phyloP scores from a whole-genome alignment of 2,797 vertebrate species.

The Micrastur ruficollis region DNA sequence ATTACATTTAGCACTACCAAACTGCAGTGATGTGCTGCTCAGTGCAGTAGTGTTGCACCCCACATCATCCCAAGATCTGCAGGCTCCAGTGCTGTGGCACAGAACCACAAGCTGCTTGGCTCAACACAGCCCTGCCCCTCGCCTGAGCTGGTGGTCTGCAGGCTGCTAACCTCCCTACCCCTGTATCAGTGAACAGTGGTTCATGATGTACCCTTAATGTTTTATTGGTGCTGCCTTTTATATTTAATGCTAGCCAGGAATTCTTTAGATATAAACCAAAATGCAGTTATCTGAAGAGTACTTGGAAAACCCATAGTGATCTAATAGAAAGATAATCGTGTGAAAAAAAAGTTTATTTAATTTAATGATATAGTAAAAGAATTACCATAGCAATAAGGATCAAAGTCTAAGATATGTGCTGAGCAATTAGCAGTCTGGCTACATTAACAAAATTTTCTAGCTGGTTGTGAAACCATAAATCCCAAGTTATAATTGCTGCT shows the following conservation, averaged over 20 bases:
- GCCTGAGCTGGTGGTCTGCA: not conserved
- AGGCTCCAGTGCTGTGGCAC: not conserved
- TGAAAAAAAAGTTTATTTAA: not conserved
- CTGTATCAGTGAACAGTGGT: not conserved
- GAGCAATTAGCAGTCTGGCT: not conserved
- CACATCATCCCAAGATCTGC: not conserved
- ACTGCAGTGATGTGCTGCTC: not conserved
- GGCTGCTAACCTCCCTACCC: not conserved
- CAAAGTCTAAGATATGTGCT: not conserved
- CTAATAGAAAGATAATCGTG: not conserved
- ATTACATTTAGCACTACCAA: not conserved
- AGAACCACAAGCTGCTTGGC: not conserved
- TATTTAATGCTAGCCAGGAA: not conserved
- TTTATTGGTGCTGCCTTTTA: not conserved
- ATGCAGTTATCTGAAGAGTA: not conserved
- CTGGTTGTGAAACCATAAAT: not conserved
- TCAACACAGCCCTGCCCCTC: not conserved
- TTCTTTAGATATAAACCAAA: not conserved
- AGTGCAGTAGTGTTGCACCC: not conserved
- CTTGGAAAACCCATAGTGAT: not conserved
- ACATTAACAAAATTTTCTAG: not conserved
- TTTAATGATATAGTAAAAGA: not conserved
- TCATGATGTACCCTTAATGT: not conserved
- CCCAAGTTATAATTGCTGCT: not conserved
- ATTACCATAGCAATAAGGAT: not conserved